Base-by-base conservation (phyloP, 2,888 invertebrate species). In the Ctena decussata region DNA sequence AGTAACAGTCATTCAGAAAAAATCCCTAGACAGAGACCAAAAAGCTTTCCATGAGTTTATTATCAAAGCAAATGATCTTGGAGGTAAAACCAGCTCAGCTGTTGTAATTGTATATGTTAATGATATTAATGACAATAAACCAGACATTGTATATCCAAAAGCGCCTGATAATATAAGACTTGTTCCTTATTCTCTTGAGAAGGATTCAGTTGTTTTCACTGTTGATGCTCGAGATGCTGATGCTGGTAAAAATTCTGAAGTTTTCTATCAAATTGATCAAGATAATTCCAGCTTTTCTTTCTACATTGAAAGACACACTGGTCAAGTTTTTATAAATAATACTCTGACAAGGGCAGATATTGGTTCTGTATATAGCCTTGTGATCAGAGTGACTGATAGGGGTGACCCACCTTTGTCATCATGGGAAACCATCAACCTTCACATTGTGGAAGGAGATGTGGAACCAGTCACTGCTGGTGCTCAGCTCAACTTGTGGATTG, bases 61-160 rank as follows among this genome's bases (percentile, higher is more conserved):
- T 24, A 91, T 94, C 0, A 80, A 89, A 35, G 94, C 93, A 1
- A 89, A 77, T 15, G 94, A 95, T 80, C 86, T 89, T 39, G 95
- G 95, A 8, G 70, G 86, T 8, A 92, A 93, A 5, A 71, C 92
- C 39, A 90, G 92, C 44, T 91, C 93, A 6, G 91, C 91, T 3
- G 86, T 82, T 3, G 90, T 94, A 0, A 87, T 80, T 12, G 84
- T 95, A 12, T 85, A 89, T 44, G 91, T 95, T 0, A 80, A 86
- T 12, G 95, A 94, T 76, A 85, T 92, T 18, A 95, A 95, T 73
- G 95, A 94, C 74, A 93, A 95, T 74, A 41, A 79, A 0, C 95
- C 95, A 0, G 78, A 90, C 18, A 93, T 95, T 49, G 81, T 85
- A 6, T 94, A 92, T 57, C 94, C 93, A 0, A 91, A 86, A 30